phyloP scores from a whole-genome alignment of 1,140 invertebrate genomes.

The Aricia agestis region DNA sequence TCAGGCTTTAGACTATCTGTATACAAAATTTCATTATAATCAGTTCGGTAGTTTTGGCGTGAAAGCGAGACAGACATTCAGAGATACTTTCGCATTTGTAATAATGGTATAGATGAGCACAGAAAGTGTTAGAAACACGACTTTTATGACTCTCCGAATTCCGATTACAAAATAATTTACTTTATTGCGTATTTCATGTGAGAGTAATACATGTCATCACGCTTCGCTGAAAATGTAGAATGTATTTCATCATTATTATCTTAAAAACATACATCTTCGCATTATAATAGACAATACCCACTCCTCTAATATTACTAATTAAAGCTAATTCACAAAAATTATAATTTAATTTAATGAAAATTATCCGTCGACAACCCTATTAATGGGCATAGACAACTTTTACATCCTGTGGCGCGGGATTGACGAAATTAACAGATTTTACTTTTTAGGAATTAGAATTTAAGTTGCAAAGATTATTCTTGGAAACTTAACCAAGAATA shows the following conservation, averaged over 20 bases:
- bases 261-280: neutral
- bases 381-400: constrained; percentile 1
- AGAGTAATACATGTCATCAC: neutral
- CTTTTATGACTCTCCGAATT: neutral
- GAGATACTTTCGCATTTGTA: too few species aligned
- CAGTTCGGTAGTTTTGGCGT: too few species aligned
- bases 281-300: too few species aligned
- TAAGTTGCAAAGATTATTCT: neutral
- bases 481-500: too few species aligned
- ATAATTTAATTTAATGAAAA: neutral
- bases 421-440: neutral
- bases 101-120: neutral
- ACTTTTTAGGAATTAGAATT: neutral
- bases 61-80: too few species aligned
- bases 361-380: neutral
- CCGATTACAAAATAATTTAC: neutral
- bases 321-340: neutral
- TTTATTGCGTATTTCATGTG: neutral
- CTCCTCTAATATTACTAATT: neutral
- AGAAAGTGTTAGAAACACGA: neutral
- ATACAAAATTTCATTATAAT: too few species aligned
- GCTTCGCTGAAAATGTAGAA: neutral
- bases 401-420: neutral
- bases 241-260: neutral
- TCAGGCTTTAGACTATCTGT: too few species aligned